Conservation (phyloP, 2,888 invertebrate species). For the Tridacna crocea region DNA sequence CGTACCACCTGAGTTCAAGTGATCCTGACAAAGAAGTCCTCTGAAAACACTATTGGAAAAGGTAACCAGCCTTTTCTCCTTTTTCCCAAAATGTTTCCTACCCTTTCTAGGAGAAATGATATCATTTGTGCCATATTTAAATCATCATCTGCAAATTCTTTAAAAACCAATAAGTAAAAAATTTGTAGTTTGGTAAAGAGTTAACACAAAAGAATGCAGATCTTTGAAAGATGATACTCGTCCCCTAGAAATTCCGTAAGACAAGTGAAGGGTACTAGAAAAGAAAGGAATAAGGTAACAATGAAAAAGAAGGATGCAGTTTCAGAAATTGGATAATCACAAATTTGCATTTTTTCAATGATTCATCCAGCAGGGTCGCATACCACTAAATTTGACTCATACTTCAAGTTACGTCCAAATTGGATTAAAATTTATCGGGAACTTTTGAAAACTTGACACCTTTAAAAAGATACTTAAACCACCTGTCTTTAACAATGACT, state of each 20-base stretch:
- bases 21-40: no score
- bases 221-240: neutral
- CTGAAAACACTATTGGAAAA: no score
- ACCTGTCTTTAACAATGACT: slow-evolving; percentile 2
- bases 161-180: no score
- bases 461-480: slow-evolving; percentile 35
- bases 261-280: neutral
- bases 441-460: slow-evolving; percentile 45
- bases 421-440: slow-evolving; percentile 54
- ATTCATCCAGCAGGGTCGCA: slow-evolving; percentile 31
- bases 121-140: no score
- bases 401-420: slow-evolving; percentile 39
- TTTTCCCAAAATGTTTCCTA: no score
- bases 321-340: slow-evolving; percentile 25
- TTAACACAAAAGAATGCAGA: no score
- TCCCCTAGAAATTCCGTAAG: neutral
- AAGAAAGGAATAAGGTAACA: neutral
- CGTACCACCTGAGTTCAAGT: no score
- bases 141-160: no score
- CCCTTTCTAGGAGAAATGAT: no score
- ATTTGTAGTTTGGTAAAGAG: no score
- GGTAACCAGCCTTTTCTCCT: no score
- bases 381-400: slow-evolving; percentile 28
- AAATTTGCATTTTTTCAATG: slow-evolving; percentile 48
- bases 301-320: neutral